phyloP scores from a whole-genome alignment of 2,888 invertebrate species.

The Bhutanitis thaidina region DNA sequence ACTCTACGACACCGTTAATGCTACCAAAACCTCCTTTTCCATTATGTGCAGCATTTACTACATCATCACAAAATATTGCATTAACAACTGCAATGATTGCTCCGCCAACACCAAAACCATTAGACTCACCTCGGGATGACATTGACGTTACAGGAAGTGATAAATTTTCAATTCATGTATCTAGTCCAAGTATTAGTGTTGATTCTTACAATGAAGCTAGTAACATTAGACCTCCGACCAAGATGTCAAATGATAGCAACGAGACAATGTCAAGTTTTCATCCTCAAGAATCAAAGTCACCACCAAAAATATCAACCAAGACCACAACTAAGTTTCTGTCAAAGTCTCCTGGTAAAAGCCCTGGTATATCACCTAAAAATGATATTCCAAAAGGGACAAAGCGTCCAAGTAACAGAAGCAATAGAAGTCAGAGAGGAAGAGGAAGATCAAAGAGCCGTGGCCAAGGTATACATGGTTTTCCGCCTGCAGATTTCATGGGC shows the following conservation, averaged over 20 bases:
- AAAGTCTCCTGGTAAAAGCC: conserved; percentile 85
- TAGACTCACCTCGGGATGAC: conserved; percentile 66
- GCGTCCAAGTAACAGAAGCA: conserved; percentile 57
- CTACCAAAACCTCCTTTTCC: conserved; percentile 71
- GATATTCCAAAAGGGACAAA: conserved; percentile 64
- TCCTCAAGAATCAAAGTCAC: conserved; percentile 55
- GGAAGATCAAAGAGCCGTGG: conserved; percentile 72
- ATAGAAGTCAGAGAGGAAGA: conserved; percentile 68
- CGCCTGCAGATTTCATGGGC: conserved; percentile 70
- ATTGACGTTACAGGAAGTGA: conserved; percentile 58
- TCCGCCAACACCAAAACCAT: conserved; percentile 78
- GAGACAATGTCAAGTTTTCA: conserved; percentile 50
- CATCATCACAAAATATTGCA: conserved; percentile 90
- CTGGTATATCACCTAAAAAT: conserved; percentile 83
- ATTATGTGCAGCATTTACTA: conserved; percentile 88
- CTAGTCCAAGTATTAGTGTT: conserved; percentile 61
- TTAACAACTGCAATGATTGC: conserved; percentile 90
- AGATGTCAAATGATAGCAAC: conserved; percentile 58
- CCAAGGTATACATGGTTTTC: conserved; percentile 43
- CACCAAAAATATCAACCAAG: conserved; percentile 75
- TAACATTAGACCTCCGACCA: conserved; percentile 47
- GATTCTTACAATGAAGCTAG: conserved; percentile 57
- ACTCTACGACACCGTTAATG: conserved; percentile 71
- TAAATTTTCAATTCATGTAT: conserved; percentile 58
- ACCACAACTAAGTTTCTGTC: conserved; percentile 81